A percentile compares a stretch with the other conserved stretches of the same genome.
These are phyloP conservation scores for Cyphomyrus discorhynchus DNA, from an alignment of 2,113 vertebrate species.

Conservation along the genomic window DNA sequence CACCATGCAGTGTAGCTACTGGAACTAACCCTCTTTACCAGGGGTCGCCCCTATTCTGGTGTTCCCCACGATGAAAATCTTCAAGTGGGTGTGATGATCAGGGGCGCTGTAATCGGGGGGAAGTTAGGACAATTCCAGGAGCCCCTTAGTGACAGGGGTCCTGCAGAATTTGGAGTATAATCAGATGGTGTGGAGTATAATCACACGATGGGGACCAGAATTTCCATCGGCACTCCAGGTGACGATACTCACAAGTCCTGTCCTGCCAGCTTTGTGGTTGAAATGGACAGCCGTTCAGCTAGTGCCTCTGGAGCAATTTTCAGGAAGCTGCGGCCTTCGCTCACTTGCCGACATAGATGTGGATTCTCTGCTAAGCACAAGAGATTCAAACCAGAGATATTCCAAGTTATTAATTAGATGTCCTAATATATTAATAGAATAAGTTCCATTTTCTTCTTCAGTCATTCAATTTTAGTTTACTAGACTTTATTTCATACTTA, in stretches of 20 bases:
- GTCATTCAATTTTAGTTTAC: conserved; percentile 23
- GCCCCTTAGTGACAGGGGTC: not conserved
- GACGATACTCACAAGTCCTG: not conserved
- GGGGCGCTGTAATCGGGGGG: not conserved
- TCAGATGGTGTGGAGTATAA: not conserved
- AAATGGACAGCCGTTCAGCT: not conserved
- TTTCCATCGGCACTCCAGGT: not conserved
- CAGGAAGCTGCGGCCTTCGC: not conserved
- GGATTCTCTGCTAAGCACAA: not conserved
- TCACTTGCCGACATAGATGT: not conserved
- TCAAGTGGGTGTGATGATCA: not conserved
- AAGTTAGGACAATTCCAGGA: not conserved
- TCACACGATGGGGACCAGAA: not conserved
- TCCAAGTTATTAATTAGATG: not conserved
- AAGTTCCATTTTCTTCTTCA: not conserved
- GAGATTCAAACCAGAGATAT: not conserved
- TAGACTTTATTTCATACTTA: not conserved
- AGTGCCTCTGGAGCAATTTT: not conserved
- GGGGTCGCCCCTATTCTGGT: not conserved
- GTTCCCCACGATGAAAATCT: not conserved
- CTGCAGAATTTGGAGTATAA: not conserved
- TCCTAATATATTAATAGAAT: not conserved
- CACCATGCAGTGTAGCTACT: not conserved
- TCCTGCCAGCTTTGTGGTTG: not conserved
- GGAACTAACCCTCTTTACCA: not conserved